Evolutionary conservation across 2,113 vertebrate genomes (phyloP).

Genomic region (Phylloscopus whistleri): DNA sequence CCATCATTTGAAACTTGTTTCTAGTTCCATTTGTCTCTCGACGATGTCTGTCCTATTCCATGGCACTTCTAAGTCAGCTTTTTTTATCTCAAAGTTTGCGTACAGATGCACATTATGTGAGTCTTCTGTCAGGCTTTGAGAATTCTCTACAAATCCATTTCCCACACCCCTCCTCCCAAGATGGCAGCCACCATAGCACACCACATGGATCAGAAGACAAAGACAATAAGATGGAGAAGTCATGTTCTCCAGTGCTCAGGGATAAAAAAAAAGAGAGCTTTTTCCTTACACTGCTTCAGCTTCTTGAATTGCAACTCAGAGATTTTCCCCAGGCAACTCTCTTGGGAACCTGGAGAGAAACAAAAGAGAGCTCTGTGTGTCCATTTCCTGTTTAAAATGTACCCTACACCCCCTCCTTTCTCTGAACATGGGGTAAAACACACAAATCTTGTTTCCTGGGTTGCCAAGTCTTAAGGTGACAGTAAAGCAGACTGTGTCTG

Average conservation of each 20-base stretch:
- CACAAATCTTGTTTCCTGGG: not conserved
- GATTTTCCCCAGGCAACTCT: not conserved
- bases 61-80: not conserved
- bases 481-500: not conserved
- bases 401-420: rapidly evolving
- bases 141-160: not conserved
- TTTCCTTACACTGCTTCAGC: not conserved
- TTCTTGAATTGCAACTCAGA: not conserved
- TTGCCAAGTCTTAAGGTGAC: rapidly evolving
- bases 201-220: not conserved
- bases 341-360: rapidly evolving
- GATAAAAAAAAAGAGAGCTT: not conserved
- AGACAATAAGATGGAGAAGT: not conserved
- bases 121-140: not conserved
- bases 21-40: not conserved
- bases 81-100: not conserved
- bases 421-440: not conserved
- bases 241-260: not conserved
- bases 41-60: not conserved
- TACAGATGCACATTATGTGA: not conserved
- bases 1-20: not conserved
- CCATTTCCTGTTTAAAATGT: not conserved
- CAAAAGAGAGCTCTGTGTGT: not conserved
- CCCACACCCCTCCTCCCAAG: not conserved
- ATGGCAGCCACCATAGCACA: not conserved